Percentiles rank a stretch among this genome's conserved stretches.
Evolutionary conservation across 2,797 vertebrate genomes (phyloP).

Genomic region (Ataeniobius toweri): DNA sequence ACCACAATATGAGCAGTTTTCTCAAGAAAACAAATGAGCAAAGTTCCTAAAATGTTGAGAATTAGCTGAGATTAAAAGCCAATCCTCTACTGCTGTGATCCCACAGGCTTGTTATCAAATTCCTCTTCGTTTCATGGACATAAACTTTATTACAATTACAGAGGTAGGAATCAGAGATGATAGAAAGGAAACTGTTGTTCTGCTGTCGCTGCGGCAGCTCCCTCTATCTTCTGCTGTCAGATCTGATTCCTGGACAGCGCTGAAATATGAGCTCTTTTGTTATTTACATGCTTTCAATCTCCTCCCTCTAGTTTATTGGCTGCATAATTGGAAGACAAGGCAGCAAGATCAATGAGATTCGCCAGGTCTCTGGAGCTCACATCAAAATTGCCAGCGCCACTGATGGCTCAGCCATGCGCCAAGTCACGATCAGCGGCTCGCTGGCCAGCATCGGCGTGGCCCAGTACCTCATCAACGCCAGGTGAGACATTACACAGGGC

Average conservation of each 20-base stretch:
- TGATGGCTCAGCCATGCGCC: slow-evolving; percentile 92
- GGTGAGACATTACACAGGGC: slow-evolving; percentile 80
- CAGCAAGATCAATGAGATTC: slow-evolving; percentile 98
- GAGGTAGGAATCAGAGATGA: slow-evolving; percentile 5
- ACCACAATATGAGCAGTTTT: not conserved
- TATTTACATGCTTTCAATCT: slow-evolving; percentile 53
- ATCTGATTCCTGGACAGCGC: slow-evolving; percentile 37
- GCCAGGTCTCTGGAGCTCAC: slow-evolving; percentile 96
- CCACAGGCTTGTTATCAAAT: not conserved
- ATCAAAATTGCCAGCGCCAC: slow-evolving; percentile 95
- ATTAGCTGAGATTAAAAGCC: slow-evolving; percentile 1
- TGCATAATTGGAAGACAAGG: slow-evolving; percentile 98
- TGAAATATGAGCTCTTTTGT: slow-evolving; percentile 37
- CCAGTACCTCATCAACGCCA: slow-evolving; percentile 96
- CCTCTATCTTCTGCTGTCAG: slow-evolving; percentile 21
- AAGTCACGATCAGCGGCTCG: slow-evolving; percentile 93
- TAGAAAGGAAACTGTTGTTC: not conserved
- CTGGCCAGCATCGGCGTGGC: slow-evolving; percentile 93
- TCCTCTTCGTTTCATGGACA: not conserved
- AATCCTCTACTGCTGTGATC: not conserved
- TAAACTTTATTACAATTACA: not conserved
- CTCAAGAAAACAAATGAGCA: not conserved
- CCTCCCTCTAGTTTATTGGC: slow-evolving; percentile 87
- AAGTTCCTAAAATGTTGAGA: slow-evolving; percentile 3
- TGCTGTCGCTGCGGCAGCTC: not conserved